A percentile compares a stretch with the other conserved stretches of the same genome.
phyloP scores from a whole-genome alignment of 2,797 vertebrate genomes.

The Parauchenoglanis punctatus region DNA sequence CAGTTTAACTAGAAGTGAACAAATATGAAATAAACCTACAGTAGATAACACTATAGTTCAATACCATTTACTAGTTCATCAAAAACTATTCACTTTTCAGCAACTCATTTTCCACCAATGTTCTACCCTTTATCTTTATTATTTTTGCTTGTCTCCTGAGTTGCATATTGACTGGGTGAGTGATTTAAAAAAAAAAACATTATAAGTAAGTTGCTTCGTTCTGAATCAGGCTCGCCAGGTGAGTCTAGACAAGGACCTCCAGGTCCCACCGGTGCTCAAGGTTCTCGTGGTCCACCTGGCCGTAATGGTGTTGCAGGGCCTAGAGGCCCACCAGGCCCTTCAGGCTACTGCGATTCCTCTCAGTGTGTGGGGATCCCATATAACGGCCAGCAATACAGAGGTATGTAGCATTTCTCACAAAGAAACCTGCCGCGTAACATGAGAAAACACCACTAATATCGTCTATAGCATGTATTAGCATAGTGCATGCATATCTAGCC shows the following conservation, averaged over 20 bases:
- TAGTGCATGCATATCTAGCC: constrained; percentile 42
- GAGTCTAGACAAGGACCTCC: constrained; percentile 88
- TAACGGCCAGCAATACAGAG: constrained; percentile 94
- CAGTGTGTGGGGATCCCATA: constrained; percentile 95
- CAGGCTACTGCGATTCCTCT: constrained; percentile 96
- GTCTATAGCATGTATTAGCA: constrained; percentile 45
- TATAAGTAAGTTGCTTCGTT: background rate
- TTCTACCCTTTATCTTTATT: background rate
- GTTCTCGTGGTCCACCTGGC: constrained; percentile 87
- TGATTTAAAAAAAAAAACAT: background rate
- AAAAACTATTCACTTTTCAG: background rate
- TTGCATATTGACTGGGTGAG: background rate
- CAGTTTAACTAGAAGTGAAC: background rate
- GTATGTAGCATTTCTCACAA: constrained; percentile 71
- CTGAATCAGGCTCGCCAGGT: constrained; percentile 83
- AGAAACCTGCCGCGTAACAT: constrained; percentile 12
- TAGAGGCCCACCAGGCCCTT: constrained; percentile 86
- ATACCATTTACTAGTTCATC: background rate
- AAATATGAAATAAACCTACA: background rate
- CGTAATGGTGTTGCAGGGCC: constrained; percentile 87
- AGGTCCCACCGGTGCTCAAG: constrained; percentile 84
- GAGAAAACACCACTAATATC: constrained; percentile 38
- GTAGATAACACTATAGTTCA: background rate
- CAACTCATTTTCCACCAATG: background rate
- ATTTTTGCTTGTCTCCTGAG: background rate